Percentiles rank a stretch among this genome's conserved stretches.
These are phyloP conservation scores for Therioaphis trifolii DNA, from an alignment of 2,888 invertebrate genomes.

Conservation along the genomic window DNA sequence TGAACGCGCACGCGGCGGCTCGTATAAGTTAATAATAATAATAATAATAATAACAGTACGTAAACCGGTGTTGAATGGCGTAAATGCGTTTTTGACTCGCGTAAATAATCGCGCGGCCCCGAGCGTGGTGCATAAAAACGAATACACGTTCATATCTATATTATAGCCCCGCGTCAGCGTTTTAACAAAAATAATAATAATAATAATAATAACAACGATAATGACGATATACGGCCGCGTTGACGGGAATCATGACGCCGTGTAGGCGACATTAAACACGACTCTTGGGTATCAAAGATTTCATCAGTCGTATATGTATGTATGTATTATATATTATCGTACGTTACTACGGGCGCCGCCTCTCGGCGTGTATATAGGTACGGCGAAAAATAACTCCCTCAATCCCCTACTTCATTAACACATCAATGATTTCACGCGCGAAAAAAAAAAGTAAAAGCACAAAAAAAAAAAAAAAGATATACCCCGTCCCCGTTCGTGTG, in stretches of 20 bases:
- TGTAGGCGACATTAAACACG: background rate
- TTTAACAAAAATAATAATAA: background rate
- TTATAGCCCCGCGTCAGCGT: background rate
- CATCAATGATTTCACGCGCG: slow-evolving; percentile 40
- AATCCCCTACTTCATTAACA: slow-evolving; percentile 54
- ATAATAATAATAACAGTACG: too few relatives aligned
- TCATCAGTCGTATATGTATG: slow-evolving; percentile 23
- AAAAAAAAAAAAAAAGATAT: background rate
- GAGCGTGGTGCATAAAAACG: background rate
- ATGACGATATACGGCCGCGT: too few relatives aligned
- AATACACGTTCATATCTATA: background rate
- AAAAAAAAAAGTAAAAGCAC: slow-evolving; percentile 1
- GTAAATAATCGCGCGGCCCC: too few relatives aligned
- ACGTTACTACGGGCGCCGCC: too few relatives aligned
- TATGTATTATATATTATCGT: slow-evolving; percentile 10
- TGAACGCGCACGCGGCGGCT: too few relatives aligned
- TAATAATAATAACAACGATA: too few relatives aligned
- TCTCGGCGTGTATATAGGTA: background rate
- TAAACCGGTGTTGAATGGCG: background rate
- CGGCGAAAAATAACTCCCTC: slow-evolving; percentile 49
- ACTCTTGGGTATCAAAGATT: slow-evolving; percentile 55
- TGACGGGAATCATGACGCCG: background rate
- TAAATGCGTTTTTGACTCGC: background rate
- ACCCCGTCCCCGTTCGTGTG: slow-evolving; percentile 35
- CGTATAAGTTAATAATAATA: too few relatives aligned